phyloP scores from a whole-genome alignment of 2,797 vertebrate genomes.

The Anguilla anguilla region DNA sequence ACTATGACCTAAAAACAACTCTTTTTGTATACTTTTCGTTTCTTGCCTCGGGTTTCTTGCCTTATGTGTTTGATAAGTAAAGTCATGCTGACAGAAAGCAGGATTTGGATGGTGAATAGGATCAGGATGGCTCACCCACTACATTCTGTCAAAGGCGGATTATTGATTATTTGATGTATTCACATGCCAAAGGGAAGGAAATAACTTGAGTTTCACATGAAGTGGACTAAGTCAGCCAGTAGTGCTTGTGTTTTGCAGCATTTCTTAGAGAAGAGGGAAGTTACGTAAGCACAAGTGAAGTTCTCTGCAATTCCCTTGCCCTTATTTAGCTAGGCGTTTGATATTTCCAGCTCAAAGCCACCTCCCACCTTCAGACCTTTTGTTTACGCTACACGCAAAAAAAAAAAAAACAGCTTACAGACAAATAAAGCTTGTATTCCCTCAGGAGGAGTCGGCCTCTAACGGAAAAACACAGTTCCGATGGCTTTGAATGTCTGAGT shows the following conservation, averaged over 20 bases:
- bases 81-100: not conserved
- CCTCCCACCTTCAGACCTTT: not conserved
- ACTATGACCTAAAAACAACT: conserved; percentile 1
- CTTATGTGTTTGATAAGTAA: not conserved
- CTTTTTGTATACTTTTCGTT: not conserved
- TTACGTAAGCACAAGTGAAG: not conserved
- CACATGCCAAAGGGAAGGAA: not conserved
- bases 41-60: not conserved
- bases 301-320: not conserved
- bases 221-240: not conserved
- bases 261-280: not conserved
- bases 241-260: not conserved
- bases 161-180: not conserved
- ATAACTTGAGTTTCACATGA: not conserved
- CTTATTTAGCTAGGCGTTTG: not conserved
- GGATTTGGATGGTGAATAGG: not conserved
- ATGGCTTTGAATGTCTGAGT: conserved; percentile 1
- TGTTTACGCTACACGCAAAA: not conserved
- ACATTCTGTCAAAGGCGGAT: not conserved
- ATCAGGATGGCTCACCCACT: not conserved
- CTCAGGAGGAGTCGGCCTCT: not conserved
- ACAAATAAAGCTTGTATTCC: not conserved
- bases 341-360: not conserved
- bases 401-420: not conserved
- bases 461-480: not conserved